A percentile compares a stretch with the other conserved stretches of the same genome.
These are phyloP conservation scores for Scomber japonicus DNA, from an alignment of 2,113 vertebrate species.

Conservation along the genomic window DNA sequence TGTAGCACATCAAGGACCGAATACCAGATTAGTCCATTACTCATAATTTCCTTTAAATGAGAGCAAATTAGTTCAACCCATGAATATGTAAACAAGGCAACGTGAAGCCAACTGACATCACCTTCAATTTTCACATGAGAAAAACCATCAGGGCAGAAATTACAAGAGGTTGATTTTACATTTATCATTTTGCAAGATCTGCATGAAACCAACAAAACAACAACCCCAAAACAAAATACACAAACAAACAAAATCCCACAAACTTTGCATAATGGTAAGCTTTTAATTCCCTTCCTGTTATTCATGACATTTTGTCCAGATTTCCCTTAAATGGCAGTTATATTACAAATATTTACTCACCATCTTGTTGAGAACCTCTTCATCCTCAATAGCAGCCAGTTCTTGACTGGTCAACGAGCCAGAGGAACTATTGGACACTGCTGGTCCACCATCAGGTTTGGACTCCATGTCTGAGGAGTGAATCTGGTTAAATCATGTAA, in stretches of 20 bases:
- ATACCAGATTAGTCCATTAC: too few relatives aligned
- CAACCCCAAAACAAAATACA: too few relatives aligned
- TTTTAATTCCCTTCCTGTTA: too few relatives aligned
- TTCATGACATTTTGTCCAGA: neutral
- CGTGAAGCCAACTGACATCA: neutral
- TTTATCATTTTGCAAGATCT: neutral
- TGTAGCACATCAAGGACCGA: too few relatives aligned
- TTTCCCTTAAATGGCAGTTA: neutral
- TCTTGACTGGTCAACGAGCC: conserved; percentile 80
- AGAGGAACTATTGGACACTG: neutral
- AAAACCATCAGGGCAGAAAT: neutral
- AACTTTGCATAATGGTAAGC: too few relatives aligned
- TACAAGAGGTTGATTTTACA: neutral
- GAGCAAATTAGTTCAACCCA: neutral
- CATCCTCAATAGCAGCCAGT: conserved; percentile 91
- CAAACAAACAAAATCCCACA: too few relatives aligned
- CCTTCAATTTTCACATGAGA: too few relatives aligned
- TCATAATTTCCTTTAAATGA: too few relatives aligned
- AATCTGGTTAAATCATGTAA: neutral
- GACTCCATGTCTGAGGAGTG: conserved; percentile 62
- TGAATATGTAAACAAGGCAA: neutral
- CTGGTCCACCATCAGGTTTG: conserved; percentile 23
- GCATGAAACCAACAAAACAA: too few relatives aligned
- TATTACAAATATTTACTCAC: conserved; percentile 76
- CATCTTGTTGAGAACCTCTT: conserved; percentile 94